These are phyloP conservation scores for Epistrophella euchroma DNA, from an alignment of 2,888 invertebrate genomes.

Conservation along the genomic window DNA sequence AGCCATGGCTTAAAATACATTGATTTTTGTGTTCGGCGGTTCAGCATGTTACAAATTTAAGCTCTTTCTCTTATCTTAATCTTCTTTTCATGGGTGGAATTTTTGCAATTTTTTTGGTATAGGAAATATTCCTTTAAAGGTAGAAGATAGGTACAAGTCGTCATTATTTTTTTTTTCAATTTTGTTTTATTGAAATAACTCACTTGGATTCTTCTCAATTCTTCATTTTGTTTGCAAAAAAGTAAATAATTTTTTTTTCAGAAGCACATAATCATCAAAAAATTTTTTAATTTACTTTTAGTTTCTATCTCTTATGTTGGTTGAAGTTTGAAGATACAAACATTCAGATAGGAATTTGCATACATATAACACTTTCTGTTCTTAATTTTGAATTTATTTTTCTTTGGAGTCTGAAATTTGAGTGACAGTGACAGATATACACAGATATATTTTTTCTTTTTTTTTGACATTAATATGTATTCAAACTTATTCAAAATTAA, in stretches of 20 bases:
- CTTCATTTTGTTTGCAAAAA: neutral
- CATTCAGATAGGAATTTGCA: neutral
- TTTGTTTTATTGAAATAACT: conserved; percentile 17
- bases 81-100: neutral
- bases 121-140: neutral
- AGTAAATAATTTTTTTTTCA: neutral
- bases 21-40: neutral
- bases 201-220: neutral
- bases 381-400: too few relatives aligned
- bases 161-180: neutral
- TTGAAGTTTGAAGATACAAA: neutral
- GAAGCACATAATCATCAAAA: conserved; percentile 16
- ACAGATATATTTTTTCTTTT: too few relatives aligned
- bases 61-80: neutral
- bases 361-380: too few relatives aligned
- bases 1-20: neutral
- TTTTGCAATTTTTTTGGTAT: neutral
- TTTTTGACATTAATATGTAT: too few relatives aligned
- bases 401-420: too few relatives aligned
- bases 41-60: neutral
- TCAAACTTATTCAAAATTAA: too few relatives aligned
- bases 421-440: too few relatives aligned
- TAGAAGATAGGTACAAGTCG: neutral
- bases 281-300: conserved; percentile 24
- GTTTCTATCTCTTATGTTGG: neutral